Percentiles rank a stretch among this genome's conserved stretches.
Evolutionary conservation across 2,113 vertebrate species (phyloP).

Genomic region (rat (Rattus norvegicus)): GRCr8 NC_086028.1:24889501-24890000

Average conservation of each 20-base stretch:
- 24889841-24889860: background rate
- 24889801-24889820: background rate
- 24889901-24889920: background rate
- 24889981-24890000: background rate
- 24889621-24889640: background rate
- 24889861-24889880: background rate
- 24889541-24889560: background rate
- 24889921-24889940: background rate
- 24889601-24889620: background rate
- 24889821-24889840: background rate
- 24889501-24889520: background rate
- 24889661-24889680: background rate
- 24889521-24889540: too few relatives aligned
- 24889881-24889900: background rate
- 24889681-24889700: too few relatives aligned
- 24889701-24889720: background rate
- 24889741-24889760: background rate
- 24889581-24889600: background rate
- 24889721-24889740: background rate
- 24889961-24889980: background rate
- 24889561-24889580: background rate
- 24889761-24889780: background rate
- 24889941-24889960: background rate
- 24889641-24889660: background rate
- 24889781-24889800: background rate